Evolutionary conservation across 2,888 invertebrate species (phyloP).

Genomic region (Trichopoda pennipes): DNA sequence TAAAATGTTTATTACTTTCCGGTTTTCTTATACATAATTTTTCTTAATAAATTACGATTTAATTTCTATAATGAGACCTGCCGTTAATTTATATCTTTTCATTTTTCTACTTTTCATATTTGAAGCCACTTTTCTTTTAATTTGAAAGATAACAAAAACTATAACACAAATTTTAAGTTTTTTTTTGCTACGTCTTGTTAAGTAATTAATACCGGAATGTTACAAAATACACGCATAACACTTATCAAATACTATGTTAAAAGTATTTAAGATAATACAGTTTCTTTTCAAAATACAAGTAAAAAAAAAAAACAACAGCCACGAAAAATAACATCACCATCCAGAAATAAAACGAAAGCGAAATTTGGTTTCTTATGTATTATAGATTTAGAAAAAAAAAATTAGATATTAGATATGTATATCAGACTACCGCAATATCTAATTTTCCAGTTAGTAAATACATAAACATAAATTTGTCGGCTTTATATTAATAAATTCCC

Average conservation of each 20-base stretch:
- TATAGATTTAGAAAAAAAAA: neutral
- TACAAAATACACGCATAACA: slow-evolving; percentile 40
- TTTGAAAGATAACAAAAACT: slow-evolving; percentile 12
- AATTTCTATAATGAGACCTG: slow-evolving; percentile 65
- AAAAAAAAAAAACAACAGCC: neutral
- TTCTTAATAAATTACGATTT: slow-evolving; percentile 65
- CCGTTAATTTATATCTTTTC: slow-evolving; percentile 19
- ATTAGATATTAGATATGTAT: too few species aligned
- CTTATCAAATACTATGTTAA: slow-evolving; percentile 1
- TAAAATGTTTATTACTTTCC: slow-evolving; percentile 67
- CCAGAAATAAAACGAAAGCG: slow-evolving; percentile 23
- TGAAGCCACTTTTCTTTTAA: slow-evolving; percentile 4
- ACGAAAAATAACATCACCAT: neutral
- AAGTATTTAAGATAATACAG: slow-evolving; percentile 3
- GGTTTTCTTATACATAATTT: slow-evolving; percentile 48
- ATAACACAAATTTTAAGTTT: neutral
- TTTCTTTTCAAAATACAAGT: neutral
- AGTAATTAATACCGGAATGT: slow-evolving; percentile 24
- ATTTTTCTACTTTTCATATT: slow-evolving; percentile 29
- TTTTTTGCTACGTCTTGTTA: neutral
- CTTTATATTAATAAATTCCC: neutral
- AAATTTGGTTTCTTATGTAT: neutral
- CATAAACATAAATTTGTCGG: slow-evolving; percentile 31
- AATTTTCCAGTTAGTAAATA: slow-evolving; percentile 11
- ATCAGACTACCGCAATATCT: neutral